Base-by-base conservation (phyloP, 23 tunicate species). In the Clavelina lepadiformis region DNA sequence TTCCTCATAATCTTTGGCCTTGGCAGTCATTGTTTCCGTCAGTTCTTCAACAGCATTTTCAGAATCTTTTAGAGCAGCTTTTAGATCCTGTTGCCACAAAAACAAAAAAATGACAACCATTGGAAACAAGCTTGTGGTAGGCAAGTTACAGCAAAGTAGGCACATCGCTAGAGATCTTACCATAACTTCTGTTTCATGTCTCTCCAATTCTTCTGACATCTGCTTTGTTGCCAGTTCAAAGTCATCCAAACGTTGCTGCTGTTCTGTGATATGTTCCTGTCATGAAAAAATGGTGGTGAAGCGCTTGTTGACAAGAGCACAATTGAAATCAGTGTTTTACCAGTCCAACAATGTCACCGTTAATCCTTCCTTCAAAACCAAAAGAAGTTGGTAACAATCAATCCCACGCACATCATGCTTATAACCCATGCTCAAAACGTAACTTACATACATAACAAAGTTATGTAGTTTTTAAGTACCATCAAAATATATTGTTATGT, bases 191-290 rank as follows among this genome's bases (percentile, higher is more conserved):
- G 58, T 71, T 56, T 89, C 89, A 5, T 83, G 61, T 65, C 71
- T 81, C 32, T 89, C 97, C 21, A 89, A 55, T 70, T 89, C 97
- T 61, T 69, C 97, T 0, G 91, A 54, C 82, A 89, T 81, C 65
- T 89, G 97, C 41, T 61, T 78, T 18, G 97, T 78, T 5, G 97
- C 97, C 25, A 75, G 52, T 56, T 89, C 89, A 47, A 58, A 89
- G 31, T 89, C 97, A 58, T 89, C 97, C 19, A 89, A 54, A 63
- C 78, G 62, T 46, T 81, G 89, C 50, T 89, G 97, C 35, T 89
- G 97, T 37, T 89, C 89, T 5, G 73, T 72, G 8, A 89, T 89
- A 65, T 89, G 97, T 31, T 81, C 91, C 97, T 89, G 72, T 37
- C 21, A 41, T 41, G 49, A 11, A 41, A 41, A n/a, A n/a, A n/a